phyloP scores from a whole-genome alignment of 2,113 vertebrate species.

The Arenaria interpres region DNA sequence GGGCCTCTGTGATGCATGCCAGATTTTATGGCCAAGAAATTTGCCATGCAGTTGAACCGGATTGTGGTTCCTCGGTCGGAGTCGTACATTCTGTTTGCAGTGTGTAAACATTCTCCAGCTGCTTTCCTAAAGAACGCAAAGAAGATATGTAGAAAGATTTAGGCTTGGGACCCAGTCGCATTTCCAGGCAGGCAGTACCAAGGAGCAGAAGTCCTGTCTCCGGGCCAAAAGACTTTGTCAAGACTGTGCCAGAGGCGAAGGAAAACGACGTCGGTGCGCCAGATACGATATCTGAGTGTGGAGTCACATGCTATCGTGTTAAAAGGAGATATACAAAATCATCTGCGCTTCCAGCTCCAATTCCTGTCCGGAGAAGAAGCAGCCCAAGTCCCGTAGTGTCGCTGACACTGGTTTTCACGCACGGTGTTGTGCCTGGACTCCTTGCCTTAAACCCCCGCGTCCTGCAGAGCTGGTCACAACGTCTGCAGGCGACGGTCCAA shows the following conservation, averaged over 20 bases:
- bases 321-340: slow-evolving; percentile 36
- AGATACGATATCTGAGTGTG: background rate
- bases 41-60: slow-evolving; percentile 71
- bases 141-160: slow-evolving; percentile 25
- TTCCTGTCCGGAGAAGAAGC: slow-evolving; percentile 2
- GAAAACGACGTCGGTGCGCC: background rate
- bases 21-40: slow-evolving; percentile 62
- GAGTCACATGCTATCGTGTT: slow-evolving; percentile 13
- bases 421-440: background rate
- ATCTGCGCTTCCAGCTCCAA: background rate
- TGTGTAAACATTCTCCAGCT: slow-evolving; percentile 82
- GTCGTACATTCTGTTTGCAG: slow-evolving; percentile 80
- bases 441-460: background rate
- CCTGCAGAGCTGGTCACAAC: background rate
- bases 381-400: background rate
- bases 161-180: background rate
- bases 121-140: slow-evolving; percentile 66
- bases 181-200: slow-evolving; percentile 27
- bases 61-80: slow-evolving; percentile 20
- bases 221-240: background rate
- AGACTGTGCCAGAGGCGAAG: background rate
- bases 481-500: background rate
- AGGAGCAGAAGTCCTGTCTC: slow-evolving; percentile 30
- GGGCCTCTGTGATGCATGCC: slow-evolving; percentile 72
- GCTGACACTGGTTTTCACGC: background rate